Conservation (phyloP, 53 echinoderm and acorn worm species). For the Stichopus horrens region DNA sequence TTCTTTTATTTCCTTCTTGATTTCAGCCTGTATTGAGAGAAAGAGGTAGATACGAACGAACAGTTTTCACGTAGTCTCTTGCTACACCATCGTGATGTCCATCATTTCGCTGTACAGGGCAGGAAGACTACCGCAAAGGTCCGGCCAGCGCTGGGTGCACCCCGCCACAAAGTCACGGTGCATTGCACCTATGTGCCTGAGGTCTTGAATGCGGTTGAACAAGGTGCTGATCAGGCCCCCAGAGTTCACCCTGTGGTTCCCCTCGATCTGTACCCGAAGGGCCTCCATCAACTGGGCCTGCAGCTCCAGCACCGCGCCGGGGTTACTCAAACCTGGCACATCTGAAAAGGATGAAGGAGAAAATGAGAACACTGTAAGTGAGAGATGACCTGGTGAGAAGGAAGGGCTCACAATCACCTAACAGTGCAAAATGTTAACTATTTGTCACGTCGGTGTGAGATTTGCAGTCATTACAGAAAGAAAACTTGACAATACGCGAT, state of each 20-base stretch:
- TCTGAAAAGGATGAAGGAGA: constrained; percentile 50
- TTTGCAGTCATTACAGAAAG: too few species aligned
- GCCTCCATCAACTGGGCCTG: constrained; percentile 92
- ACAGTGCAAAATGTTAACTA: too few species aligned
- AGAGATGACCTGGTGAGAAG: not conserved
- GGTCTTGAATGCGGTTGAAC: constrained; percentile 76
- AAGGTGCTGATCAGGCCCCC: constrained; percentile 85
- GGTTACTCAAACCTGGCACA: constrained; percentile 85
- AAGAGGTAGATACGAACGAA: constrained; percentile 19
- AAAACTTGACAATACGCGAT: too few species aligned
- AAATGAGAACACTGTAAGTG: not conserved
- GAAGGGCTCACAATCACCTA: not conserved
- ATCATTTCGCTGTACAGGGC: constrained; percentile 98
- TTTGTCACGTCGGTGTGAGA: too few species aligned
- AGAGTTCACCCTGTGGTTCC: constrained; percentile 83
- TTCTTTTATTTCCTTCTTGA: not conserved
- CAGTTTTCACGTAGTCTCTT: not conserved
- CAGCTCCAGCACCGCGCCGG: constrained; percentile 77
- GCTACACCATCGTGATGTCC: constrained; percentile 82
- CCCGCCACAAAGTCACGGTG: constrained; percentile 93
- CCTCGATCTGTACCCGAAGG: constrained; percentile 88
- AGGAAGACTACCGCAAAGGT: constrained; percentile 80
- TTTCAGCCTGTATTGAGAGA: constrained; percentile 6
- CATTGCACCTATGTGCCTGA: constrained; percentile 85
- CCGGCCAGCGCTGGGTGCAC: constrained; percentile 92